Base-by-base conservation (phyloP, 2,888 invertebrate species). In the Andrena flavipes region DNA sequence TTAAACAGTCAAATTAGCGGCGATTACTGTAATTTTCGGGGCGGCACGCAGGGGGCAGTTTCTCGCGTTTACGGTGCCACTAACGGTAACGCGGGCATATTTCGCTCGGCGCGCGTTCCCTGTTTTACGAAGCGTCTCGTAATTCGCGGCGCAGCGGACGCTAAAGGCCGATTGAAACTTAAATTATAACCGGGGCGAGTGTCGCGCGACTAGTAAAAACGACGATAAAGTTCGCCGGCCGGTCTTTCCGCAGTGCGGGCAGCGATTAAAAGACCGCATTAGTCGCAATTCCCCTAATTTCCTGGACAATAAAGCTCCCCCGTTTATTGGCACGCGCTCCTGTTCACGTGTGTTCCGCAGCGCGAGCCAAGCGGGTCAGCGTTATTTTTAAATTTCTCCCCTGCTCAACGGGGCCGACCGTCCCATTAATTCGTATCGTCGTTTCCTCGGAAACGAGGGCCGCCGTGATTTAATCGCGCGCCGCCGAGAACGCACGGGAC, bases 1-100 rank as follows among this genome's bases (percentile, higher is more conserved):
- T 87, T 85, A 85, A 87, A 87, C 85, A 68, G 81, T 63, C 77
- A 67, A 84, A 87, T 87, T 87, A 80, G 76, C 77, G 69, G 63
- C 80, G 75, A 87, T 87, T 84, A 82, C 87, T 76, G 71, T 85
- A 83, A 87, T 85, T 87, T 78, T 76, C 87, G 71, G 23, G 51
- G 51, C 56, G 33, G 67, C 56, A 84, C 84, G 74, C 73, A 35
- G 42, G 56, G 67, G 62, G 56, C 60, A 56, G 42, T 42, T 73
- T 65, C 59, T 60, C 75, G 33, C 83, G 64, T 72, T 81, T 69
- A 81, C 64, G 54, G 59, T 48, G 59, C 75, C 81, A 65, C 64
- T 79, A 74, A 80, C 80, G 64, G 69, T 48, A 68, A 49, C 72
- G 51, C 71, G 56, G 62, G 77, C 73, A 59, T 69, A 79, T 76